These are phyloP conservation scores for Pocillopora damicornis DNA, from an alignment of 64 coral and sea anemone genomes.

Conservation along the genomic window DNA sequence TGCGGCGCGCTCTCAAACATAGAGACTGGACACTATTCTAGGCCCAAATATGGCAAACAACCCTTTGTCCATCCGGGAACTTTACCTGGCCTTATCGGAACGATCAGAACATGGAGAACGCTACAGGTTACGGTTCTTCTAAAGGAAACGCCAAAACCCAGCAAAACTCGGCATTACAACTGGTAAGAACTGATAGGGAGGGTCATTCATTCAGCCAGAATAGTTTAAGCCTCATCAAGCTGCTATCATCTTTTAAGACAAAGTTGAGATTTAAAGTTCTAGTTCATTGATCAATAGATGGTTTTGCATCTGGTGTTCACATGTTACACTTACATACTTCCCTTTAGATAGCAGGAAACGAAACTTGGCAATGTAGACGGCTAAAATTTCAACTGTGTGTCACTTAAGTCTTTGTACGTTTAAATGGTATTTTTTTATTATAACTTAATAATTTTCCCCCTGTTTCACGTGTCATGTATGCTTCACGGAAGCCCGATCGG, in stretches of 20 bases:
- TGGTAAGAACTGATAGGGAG: constrained; percentile 7
- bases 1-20: neutral
- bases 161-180: neutral
- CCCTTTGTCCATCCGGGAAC: constrained; percentile 13
- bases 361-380: no score
- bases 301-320: constrained; percentile 2
- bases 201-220: neutral
- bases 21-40: neutral
- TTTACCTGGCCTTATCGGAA: neutral
- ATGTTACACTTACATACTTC: neutral
- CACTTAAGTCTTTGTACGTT: no score
- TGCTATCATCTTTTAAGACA: neutral
- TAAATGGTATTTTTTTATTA: no score
- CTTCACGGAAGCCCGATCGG: no score
- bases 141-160: constrained; percentile 48
- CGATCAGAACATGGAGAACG: constrained; percentile 17
- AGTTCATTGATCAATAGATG: neutral
- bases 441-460: no score
- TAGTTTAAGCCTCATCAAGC: neutral
- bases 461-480: no score
- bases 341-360: no score
- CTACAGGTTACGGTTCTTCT: constrained; percentile 49
- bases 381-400: no score
- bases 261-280: neutral
- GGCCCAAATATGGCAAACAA: constrained; percentile 19